phyloP scores from a whole-genome alignment of 2,113 vertebrate species.

The Stegastes partitus region DNA sequence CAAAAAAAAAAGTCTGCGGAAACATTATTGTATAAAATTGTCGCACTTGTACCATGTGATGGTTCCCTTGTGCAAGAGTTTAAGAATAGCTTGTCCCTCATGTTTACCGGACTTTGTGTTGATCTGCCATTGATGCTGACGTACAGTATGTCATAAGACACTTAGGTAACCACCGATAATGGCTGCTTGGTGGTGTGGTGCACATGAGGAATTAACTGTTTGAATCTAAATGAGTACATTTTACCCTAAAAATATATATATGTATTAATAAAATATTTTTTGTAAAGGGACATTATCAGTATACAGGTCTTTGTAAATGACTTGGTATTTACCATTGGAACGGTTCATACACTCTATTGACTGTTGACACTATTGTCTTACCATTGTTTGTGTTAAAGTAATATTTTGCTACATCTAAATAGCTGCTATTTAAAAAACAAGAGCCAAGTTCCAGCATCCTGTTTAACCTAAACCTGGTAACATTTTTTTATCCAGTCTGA shows the following conservation, averaged over 20 bases:
- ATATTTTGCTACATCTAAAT: too few species aligned
- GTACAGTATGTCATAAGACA: conserved; percentile 38
- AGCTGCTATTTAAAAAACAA: too few species aligned
- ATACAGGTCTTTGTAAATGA: neutral
- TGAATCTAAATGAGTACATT: neutral
- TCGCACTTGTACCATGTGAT: conserved; percentile 25
- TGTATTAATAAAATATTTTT: neutral
- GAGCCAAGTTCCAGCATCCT: too few species aligned
- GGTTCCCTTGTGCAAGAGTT: conserved; percentile 63
- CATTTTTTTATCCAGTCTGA: too few species aligned
- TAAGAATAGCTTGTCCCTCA: conserved; percentile 74
- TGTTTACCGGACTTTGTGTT: conserved; percentile 58
- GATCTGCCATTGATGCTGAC: conserved; percentile 40
- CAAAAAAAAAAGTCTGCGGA: neutral
- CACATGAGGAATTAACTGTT: neutral
- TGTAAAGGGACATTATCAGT: too few species aligned
- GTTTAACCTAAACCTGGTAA: too few species aligned
- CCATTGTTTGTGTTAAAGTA: too few species aligned
- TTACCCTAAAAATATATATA: neutral
- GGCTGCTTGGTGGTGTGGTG: neutral
- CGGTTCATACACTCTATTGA: too few species aligned
- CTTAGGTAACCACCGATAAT: conserved; percentile 13
- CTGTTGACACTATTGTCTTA: too few species aligned
- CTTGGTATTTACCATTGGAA: too few species aligned
- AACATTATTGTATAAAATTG: too few species aligned